Evolutionary conservation across 2,797 vertebrate species (phyloP), one percentile per base, ranked within the genome.

Genomic region (Falco novaeseelandiae): DNA sequence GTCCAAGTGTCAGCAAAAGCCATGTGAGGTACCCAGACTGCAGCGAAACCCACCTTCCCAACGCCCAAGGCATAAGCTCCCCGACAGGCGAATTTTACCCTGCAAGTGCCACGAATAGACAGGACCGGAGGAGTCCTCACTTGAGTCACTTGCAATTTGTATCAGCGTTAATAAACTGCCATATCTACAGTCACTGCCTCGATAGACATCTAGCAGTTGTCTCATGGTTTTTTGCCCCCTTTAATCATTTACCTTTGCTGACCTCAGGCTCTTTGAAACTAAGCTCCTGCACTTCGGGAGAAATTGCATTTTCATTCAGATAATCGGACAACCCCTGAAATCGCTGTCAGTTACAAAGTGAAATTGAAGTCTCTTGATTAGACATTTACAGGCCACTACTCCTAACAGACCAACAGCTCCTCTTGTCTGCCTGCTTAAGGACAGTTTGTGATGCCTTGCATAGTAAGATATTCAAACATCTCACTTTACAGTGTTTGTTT

Each of bases 191-290:
- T 48, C 72, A 65, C n/a, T 32, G 27, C 32, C 57, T 48, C 49
- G 74, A 36, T 15, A 69, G 54, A 65, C 69, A 78, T 12, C 20
- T 58, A 93, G 81, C 78, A 89, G 73, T 90, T 59, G 25, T 40
- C 77, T 61, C 70, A 19, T 38, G 3, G 11, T 74, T 88, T 69
- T 42, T 17, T 14, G 26, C 20, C 21, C 25, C 30, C 29, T 83
- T 83, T 83, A 95, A 84, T 93, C 85, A 91, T 84, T 89, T 85
- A 83, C 32, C 59, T 95, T 80, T 83, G 26, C 59, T 78, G 74
- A 93, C 67, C 44, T 74, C 55, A 63, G 49, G 63, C 21, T 87
- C 55, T 83, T 67, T 51, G 54, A 92, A 95, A 49, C 54, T 49
- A 58, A 70, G 20, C 20, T 83, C 54, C 48, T 84, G 62, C 29